Evolutionary conservation across 2,797 vertebrate species (phyloP).

Genomic region (Craterocephalus amniculus): DNA sequence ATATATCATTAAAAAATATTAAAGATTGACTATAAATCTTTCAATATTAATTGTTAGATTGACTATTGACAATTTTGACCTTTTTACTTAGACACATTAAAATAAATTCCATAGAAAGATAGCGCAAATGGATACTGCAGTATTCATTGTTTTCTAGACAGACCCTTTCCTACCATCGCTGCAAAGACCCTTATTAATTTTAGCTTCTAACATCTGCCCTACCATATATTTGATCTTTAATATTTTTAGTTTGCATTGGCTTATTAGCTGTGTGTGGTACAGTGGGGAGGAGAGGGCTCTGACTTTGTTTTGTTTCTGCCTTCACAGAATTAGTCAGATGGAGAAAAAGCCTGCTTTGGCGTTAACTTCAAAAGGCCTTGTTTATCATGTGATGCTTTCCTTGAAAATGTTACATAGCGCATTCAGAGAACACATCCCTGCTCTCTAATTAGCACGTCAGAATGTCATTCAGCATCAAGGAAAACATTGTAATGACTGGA

Average conservation of each 20-base stretch:
- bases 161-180: slow-evolving; percentile 8
- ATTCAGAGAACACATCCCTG: slow-evolving; percentile 34
- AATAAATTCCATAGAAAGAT: slow-evolving; percentile 34
- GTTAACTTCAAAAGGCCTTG: slow-evolving; percentile 65
- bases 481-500: slow-evolving; percentile 41
- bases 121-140: slow-evolving; percentile 1
- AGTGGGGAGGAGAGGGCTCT: slow-evolving; percentile 32
- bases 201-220: slow-evolving; percentile 38
- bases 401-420: slow-evolving; percentile 42
- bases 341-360: slow-evolving; percentile 46
- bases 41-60: background rate
- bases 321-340: slow-evolving; percentile 19
- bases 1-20: background rate
- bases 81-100: background rate
- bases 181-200: slow-evolving; percentile 43
- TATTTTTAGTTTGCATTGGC: slow-evolving; percentile 49
- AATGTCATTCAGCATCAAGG: slow-evolving; percentile 52
- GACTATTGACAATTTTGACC: background rate
- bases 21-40: slow-evolving; percentile 2
- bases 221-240: slow-evolving; percentile 45
- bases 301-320: slow-evolving; percentile 58
- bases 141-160: slow-evolving; percentile 38
- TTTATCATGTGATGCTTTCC: slow-evolving; percentile 55
- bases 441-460: slow-evolving; percentile 69
- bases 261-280: slow-evolving; percentile 64